Evolutionary conservation across 2,113 vertebrate species (phyloP).

Genomic region (Abramis brama): DNA sequence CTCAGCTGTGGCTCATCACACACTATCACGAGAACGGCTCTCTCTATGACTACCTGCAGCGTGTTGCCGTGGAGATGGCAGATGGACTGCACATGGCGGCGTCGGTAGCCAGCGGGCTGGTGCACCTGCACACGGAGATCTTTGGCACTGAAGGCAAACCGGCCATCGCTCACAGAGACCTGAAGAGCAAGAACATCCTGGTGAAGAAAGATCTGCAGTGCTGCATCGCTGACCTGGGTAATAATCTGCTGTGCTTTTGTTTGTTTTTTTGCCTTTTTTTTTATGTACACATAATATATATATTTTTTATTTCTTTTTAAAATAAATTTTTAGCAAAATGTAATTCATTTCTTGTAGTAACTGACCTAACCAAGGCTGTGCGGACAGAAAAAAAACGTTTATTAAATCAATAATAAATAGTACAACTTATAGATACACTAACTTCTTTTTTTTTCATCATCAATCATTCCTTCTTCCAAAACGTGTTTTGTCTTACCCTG

Average conservation of each 20-base stretch:
- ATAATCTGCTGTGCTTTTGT: neutral
- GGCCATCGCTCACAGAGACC: slow-evolving; percentile 80
- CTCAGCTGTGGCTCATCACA: slow-evolving; percentile 84
- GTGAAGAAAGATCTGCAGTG: slow-evolving; percentile 82
- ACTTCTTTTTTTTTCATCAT: too few species aligned
- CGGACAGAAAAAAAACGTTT: too few species aligned
- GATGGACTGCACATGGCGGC: slow-evolving; percentile 80
- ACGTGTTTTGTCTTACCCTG: too few species aligned
- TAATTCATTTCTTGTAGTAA: too few species aligned
- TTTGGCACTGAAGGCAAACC: slow-evolving; percentile 82
- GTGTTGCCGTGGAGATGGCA: slow-evolving; percentile 75
- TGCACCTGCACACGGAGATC: slow-evolving; percentile 82
- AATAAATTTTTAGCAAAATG: too few species aligned
- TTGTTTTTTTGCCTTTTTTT: neutral
- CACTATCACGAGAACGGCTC: slow-evolving; percentile 83
- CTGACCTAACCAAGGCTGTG: too few species aligned
- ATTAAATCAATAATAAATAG: too few species aligned
- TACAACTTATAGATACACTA: too few species aligned
- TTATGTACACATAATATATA: too few species aligned
- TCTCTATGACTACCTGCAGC: slow-evolving; percentile 82
- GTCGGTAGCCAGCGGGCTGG: slow-evolving; percentile 76
- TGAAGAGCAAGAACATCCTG: slow-evolving; percentile 84
- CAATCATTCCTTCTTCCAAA: too few species aligned
- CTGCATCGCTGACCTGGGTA: slow-evolving; percentile 84
- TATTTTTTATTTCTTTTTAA: too few species aligned